Base-by-base conservation (phyloP, 1,140 invertebrate species). In the Agrilus planipennis region DNA sequence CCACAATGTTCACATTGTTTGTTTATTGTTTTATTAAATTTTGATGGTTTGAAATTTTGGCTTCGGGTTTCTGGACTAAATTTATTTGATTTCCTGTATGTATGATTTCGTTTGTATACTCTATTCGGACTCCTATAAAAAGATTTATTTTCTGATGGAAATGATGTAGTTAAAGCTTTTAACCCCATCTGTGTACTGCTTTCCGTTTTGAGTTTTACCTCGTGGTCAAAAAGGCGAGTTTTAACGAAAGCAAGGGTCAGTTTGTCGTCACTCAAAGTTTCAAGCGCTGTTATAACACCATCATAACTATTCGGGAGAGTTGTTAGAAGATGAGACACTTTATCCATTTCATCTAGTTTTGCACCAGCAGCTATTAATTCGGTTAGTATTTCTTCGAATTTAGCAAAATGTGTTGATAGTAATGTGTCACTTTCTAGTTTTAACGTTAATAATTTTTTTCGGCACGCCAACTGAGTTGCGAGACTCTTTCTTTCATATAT, bases 201-300 rank as follows among this genome's bases (percentile, higher is more conserved):
- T 27, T 27, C 23, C 23, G 7, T 12, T 27, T 27, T 27, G 7
- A 27, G 23, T 41, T 65, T 63, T 12, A 57, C 53, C 46, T 64
- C 61, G 25, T 62, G 55, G 41, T 65, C 62, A 12, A 32, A 14
- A 7, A 32, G 14, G 15, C 31, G 31, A 11, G 31, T 32, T 32
- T 32, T 32, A 11, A 16, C 31, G 31, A 32, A 32, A 10, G 10
- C 31, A 7, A 15, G 6, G 15, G 7, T 32, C 10, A 32, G 31
- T 43, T 55, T 57, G 34, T 58, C 52, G 34, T 58, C 53, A 0
- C 53, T 40, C 20, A 64, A 38, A 2, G 31, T 32, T 32, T 32
- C 31, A 11, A 32, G 31, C 7, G 23, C 23, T 27, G 23, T 27
- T 7, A 27, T 27, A 9, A 32, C 31, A 9, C 10, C 10, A 32